Evolutionary conservation across 2,888 invertebrate genomes (phyloP), one percentile per base, ranked within the genome.

Genomic region (Standfussiana lucernea): DNA sequence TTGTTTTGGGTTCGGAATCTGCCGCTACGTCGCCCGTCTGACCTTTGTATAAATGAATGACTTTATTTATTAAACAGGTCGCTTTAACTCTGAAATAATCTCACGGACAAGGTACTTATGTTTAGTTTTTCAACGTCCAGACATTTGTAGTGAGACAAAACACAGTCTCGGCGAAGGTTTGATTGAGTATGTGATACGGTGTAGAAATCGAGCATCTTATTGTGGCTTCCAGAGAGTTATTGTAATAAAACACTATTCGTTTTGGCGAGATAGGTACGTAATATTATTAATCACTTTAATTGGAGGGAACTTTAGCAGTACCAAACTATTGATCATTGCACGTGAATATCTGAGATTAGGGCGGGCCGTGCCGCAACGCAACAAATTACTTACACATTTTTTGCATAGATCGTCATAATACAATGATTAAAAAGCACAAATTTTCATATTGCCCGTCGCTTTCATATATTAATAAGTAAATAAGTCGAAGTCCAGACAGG

Each of bases 41-140:
- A 84, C 68, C 79, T 84, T 50, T 79, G 13, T 68, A 37, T 72
- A 32, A 84, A 59, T 32, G 32, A 78, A 83, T 45, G 40, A 53
- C 42, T 61, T 61, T 70, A 80, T 71, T 80, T 64, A 79, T 59
- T 64, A 32, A 62, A 53, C 32, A 37, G 32, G n/a, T 42, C 40
- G 24, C 15, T 32, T 45, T 2, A 24, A 35, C 32, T 56, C 53
- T 18, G 32, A 59, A 72, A 72, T 81, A 59, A 59, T 72, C 73
- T 68, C 56, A 80, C 28, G 80, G 72, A 72, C 47, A n/a, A 71
- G 2, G 11, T 45, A 75, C 69, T 28, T 78, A 82, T 70, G 40
- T 83, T 83, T 66, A 35, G 40, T 59, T 35, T 53, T 45, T 70
- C 24, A 47, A 42, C 15, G 24, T 28, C 40, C 18, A 37, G 37